Evolutionary conservation across 1,140 invertebrate species (phyloP), one percentile per base, ranked within the genome.

Genomic region (Orussus abietinus): DNA sequence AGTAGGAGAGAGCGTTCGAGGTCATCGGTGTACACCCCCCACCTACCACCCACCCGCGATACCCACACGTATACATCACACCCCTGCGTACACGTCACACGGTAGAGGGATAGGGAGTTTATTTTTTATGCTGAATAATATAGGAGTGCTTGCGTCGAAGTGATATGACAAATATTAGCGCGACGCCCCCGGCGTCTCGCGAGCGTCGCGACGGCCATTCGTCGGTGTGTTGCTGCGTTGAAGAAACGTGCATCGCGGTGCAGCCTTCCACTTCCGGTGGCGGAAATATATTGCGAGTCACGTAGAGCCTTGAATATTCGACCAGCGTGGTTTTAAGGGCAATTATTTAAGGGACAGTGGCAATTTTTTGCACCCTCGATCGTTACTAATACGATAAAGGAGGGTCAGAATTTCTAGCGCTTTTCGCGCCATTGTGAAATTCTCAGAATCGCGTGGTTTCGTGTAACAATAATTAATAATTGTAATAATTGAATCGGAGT

Each of bases 51-150:
- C 31, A 47, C 40, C 13, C 39, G 21, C 35, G 14, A n/a, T 12
- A 37, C 12, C 28, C 2, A 42, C 10, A 15, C 29, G 21, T n/a
- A 43, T 10, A 33, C 9, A 40, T 25, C 10, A 33, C 9, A 17
- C 11, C 44, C 29, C 17, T 15, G 14, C 38, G 13, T 18, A 18
- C 32, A 34, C 40, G 31, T 31, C 18, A 32, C 42, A 14, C 7
- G 26, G 22, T 57, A 58, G 61, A n/a, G 53, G 59, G 37, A 64
- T 67, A 68, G 59, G 59, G 46, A 62, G 60, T 66, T 70, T 72
- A 72, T 72, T 72, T 72, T 72, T 72, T 70, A 70, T 63, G 66
- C 53, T 51, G 49, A 64, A 42, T 49, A 51, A 36, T 50, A 52
- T 50, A 57, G 47, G 38, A 53, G 52, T 59, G 51, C 52, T 59